Evolutionary conservation across 2,113 vertebrate genomes (phyloP), one percentile per base, ranked within the genome.

Genomic region (Phaethon lepturus): DNA sequence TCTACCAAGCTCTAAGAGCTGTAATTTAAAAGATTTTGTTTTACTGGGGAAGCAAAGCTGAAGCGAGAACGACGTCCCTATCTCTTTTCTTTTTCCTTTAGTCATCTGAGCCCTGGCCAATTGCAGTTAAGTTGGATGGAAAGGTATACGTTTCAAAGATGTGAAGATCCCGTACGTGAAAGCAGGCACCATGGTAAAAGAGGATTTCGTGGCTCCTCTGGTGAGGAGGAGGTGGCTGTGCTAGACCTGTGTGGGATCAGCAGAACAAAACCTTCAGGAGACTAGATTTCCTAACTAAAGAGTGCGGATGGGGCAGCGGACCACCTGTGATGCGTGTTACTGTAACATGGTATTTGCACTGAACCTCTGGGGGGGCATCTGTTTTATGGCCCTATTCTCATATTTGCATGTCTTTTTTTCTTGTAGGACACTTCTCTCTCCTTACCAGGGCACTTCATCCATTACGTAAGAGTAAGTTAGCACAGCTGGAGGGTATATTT

Each of bases 251-350:
- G 40, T 28, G 33, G 26, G 58, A 56, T 90, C 49, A 53, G 44
- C 44, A 53, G 73, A 67, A n/a, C 33, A 64, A 62, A 72, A 10
- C 11, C 52, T 25, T 16, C 28, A 20, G 72, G 15, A 69, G 50
- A 47, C 8, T 5, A 7, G 18, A 45, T 87, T 60, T 87, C 6
- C 0, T 47, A 7, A 0, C 4, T 6, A 56, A 25, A 50, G 64
- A n/a, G 40, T 26, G 24, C 63, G 28, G 52, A 31, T 29, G 44
- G 60, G 40, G 56, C 56, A 81, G 64, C 1, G 3, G 60, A 53
- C 52, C 64, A 49, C 66, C 12, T 0, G 0, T 53, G 38, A 47
- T 56, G 15, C 0, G 0, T 49, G 40, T 71, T 68, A 26, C 44
- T 68, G 2, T 33, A 31, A 5, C 1, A 2, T 20, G 56, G 17